Evolutionary conservation across 1,140 invertebrate species (phyloP).

Genomic region (Drosophila paulistorum): DNA sequence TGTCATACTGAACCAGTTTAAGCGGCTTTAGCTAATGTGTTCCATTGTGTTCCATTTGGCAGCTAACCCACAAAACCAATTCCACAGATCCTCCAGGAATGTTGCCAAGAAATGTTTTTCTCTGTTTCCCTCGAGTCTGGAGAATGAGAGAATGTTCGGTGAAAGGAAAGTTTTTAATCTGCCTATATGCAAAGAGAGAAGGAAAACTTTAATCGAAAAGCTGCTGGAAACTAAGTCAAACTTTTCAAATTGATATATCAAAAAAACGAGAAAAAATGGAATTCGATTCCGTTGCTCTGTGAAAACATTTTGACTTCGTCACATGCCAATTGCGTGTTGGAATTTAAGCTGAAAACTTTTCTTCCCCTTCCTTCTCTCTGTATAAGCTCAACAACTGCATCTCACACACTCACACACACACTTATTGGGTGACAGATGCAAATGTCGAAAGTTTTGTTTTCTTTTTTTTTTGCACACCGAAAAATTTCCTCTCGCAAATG

Average conservation of each 20-base stretch:
- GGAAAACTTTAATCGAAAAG: constrained; percentile 62
- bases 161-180: constrained; percentile 59
- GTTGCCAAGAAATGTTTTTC: constrained; percentile 43
- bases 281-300: constrained; percentile 54
- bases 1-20: constrained; percentile 12
- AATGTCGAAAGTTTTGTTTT: constrained; percentile 45
- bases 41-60: constrained; percentile 38
- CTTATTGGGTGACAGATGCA: constrained; percentile 45
- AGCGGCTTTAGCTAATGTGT: constrained; percentile 29
- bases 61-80: constrained; percentile 20
- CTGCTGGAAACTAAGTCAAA: constrained; percentile 60
- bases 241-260: constrained; percentile 64
- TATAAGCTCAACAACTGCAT: neutral
- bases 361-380: neutral
- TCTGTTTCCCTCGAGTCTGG: neutral
- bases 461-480: constrained; percentile 5
- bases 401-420: neutral
- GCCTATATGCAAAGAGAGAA: constrained; percentile 41
- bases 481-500: constrained; percentile 27
- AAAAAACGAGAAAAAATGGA: constrained; percentile 25
- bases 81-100: constrained; percentile 19
- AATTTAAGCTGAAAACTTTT: constrained; percentile 68
- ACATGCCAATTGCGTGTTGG: constrained; percentile 63
- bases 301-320: constrained; percentile 42
- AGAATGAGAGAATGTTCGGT: neutral